Percentiles rank a stretch among this genome's conserved stretches.
These are phyloP conservation scores for Oxystoma pomonae DNA, from an alignment of 2,888 invertebrate genomes.

Conservation along the genomic window DNA sequence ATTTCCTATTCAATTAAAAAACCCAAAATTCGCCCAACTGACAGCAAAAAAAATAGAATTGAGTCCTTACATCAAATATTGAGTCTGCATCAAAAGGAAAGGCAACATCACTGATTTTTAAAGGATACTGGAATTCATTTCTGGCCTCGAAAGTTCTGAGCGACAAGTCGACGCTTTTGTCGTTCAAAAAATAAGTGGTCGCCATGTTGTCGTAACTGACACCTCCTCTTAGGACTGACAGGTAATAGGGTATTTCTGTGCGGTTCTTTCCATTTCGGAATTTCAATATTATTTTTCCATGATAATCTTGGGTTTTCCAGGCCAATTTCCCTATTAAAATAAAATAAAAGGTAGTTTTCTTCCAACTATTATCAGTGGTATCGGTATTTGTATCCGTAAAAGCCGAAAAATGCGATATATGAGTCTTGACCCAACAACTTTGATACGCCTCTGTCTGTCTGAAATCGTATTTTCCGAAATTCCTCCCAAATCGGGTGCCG, in stretches of 20 bases:
- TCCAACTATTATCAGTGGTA: no score
- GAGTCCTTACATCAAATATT: slow-evolving; percentile 27
- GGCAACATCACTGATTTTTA: slow-evolving; percentile 69
- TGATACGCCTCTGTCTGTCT: no score
- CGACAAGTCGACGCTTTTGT: slow-evolving; percentile 37
- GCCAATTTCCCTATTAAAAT: slow-evolving; percentile 56
- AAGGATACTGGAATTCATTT: slow-evolving; percentile 69
- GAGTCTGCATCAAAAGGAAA: slow-evolving; percentile 56
- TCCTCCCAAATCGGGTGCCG: no score
- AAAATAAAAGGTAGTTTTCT: no score
- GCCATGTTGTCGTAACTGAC: slow-evolving; percentile 54
- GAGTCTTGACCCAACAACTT: no score
- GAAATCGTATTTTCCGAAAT: no score
- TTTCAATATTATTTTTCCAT: slow-evolving; percentile 55
- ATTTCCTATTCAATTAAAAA: no score
- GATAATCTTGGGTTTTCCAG: slow-evolving; percentile 52
- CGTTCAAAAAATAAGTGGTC: slow-evolving; percentile 49
- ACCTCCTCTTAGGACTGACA: slow-evolving; percentile 57
- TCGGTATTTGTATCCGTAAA: no score
- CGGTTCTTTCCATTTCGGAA: slow-evolving; percentile 48
- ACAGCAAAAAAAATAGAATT: background rate
- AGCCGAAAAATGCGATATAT: no score
- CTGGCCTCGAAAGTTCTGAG: slow-evolving; percentile 55
- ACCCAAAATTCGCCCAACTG: no score
- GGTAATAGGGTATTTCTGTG: slow-evolving; percentile 62